Conservation (phyloP, 2,888 invertebrate genomes). For the Campoletis raptor region DNA sequence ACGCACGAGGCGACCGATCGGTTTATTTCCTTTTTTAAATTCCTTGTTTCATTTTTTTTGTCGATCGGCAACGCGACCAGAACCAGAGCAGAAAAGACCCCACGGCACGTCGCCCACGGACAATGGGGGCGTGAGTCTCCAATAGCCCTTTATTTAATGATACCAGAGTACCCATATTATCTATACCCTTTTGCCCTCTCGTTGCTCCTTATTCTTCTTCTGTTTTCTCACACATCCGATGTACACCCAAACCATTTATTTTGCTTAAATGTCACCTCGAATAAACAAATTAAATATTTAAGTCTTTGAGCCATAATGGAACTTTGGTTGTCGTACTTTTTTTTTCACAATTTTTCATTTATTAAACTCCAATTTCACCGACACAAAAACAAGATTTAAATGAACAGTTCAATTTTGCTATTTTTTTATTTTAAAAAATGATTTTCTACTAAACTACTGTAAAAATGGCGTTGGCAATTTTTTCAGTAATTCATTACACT, state of each 20-base stretch:
- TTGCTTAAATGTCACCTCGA: background rate
- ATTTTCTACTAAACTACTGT: no score
- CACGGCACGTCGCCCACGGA: constrained; percentile 72
- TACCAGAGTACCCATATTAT: constrained; percentile 74
- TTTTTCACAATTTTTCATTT: no score
- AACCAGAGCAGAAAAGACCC: constrained; percentile 52
- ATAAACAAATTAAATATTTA: background rate
- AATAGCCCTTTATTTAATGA: constrained; percentile 80
- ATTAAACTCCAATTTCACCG: no score
- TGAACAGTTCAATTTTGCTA: no score
- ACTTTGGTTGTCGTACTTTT: no score
- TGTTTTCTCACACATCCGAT: constrained; percentile 51
- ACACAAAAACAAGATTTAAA: no score
- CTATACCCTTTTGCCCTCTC: constrained; percentile 48
- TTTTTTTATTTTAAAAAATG: no score
- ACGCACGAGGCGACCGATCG: constrained; percentile 43
- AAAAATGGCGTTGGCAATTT: no score
- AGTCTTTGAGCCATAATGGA: background rate
- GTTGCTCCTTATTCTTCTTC: constrained; percentile 49
- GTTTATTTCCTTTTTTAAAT: constrained; percentile 17
- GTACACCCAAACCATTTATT: constrained; percentile 66
- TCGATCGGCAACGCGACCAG: constrained; percentile 58
- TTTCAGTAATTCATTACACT: no score
- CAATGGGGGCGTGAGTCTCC: constrained; percentile 79
- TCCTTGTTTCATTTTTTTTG: constrained; percentile 24